Conservation (phyloP, 2,113 vertebrate species). For the Oceanites oceanicus region DNA sequence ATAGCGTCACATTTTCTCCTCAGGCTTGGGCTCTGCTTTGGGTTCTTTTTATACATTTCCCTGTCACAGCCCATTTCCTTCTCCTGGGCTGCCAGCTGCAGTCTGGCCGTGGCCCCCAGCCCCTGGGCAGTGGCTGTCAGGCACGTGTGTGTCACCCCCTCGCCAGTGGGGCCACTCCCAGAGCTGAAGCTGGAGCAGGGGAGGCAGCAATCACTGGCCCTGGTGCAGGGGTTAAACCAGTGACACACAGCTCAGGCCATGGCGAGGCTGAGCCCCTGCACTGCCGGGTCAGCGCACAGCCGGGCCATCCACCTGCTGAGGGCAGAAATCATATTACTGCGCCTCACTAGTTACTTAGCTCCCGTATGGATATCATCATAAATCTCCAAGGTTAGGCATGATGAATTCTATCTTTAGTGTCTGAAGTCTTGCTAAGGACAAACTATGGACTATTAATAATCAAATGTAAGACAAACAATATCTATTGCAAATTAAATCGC, state of each 20-base stretch:
- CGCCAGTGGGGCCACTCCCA: too few relatives aligned
- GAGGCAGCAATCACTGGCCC: not conserved
- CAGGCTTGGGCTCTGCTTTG: not conserved
- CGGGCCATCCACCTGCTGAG: accelerated
- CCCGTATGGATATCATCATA: not conserved
- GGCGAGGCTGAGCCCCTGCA: accelerated
- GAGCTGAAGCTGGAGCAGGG: not conserved
- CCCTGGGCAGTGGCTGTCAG: too few relatives aligned
- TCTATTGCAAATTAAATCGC: not conserved
- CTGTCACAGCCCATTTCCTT: not conserved
- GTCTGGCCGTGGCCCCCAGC: not conserved
- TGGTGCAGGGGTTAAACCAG: not conserved
- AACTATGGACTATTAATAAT: not conserved
- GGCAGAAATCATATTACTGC: not conserved
- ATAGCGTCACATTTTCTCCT: not conserved
- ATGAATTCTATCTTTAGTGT: not conserved
- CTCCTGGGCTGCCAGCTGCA: not conserved
- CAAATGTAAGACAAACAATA: accelerated
- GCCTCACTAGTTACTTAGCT: not conserved
- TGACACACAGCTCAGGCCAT: accelerated
- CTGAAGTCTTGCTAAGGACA: not conserved
- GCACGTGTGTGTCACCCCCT: too few relatives aligned
- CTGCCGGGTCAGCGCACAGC: accelerated
- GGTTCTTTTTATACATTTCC: not conserved
- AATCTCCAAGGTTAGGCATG: not conserved